phyloP scores from a whole-genome alignment of 2,113 vertebrate genomes.

The Microtus pennsylvanicus region DNA sequence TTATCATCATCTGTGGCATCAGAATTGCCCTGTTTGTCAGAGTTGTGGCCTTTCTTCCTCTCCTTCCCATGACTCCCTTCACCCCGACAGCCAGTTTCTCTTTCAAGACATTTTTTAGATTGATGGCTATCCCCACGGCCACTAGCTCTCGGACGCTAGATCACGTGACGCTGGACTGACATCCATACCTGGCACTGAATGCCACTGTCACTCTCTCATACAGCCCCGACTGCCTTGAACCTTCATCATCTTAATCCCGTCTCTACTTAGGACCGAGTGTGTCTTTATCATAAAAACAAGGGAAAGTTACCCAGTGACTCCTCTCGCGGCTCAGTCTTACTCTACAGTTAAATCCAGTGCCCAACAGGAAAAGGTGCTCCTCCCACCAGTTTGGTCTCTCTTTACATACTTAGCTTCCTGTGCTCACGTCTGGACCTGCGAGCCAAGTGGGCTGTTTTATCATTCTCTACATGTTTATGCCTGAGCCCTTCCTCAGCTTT shows the following conservation, averaged over 20 bases:
- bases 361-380: not conserved
- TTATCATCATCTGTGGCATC: slow-evolving; percentile 44
- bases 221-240: not conserved
- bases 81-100: slow-evolving; percentile 8
- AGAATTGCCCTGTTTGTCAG: slow-evolving; percentile 42
- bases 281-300: slow-evolving; percentile 40
- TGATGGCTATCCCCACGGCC: not conserved
- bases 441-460: not conserved
- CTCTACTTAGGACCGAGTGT: not conserved
- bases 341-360: not conserved
- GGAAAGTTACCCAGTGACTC: slow-evolving; percentile 38
- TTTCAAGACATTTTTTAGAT: slow-evolving; percentile 23
- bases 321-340: slow-evolving; percentile 16
- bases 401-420: not conserved
- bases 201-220: not conserved
- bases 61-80: slow-evolving; percentile 29
- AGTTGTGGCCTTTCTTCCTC: slow-evolving; percentile 30
- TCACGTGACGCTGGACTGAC: slow-evolving; percentile 17
- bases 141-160: not conserved
- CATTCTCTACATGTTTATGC: not conserved
- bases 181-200: not conserved
- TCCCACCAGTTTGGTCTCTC: not conserved
- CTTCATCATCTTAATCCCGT: slow-evolving; percentile 13
- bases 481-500: slow-evolving; percentile 10
- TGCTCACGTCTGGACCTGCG: not conserved